Evolutionary conservation across 2,797 vertebrate genomes (phyloP).

Genomic region (Falco berigora): DNA sequence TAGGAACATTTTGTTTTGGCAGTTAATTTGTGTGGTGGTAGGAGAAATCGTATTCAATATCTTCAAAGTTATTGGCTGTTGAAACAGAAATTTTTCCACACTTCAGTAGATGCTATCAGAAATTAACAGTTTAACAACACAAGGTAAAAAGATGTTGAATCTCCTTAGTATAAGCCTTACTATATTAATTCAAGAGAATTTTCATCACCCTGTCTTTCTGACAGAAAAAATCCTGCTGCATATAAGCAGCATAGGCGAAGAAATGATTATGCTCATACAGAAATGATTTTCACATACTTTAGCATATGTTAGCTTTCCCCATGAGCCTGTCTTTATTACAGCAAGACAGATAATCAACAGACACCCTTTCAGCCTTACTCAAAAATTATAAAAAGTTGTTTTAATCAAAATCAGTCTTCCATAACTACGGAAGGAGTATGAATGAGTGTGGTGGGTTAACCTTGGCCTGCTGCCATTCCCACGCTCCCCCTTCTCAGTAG

Average conservation of each 20-base stretch:
- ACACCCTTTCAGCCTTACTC: background rate
- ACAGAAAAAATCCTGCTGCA: background rate
- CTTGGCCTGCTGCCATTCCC: background rate
- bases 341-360: background rate
- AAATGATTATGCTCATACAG: background rate
- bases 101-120: background rate
- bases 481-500: background rate
- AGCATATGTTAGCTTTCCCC: background rate
- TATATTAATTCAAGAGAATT: background rate
- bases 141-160: background rate
- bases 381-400: background rate
- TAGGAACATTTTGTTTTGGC: background rate
- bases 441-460: background rate
- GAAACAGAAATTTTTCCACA: background rate
- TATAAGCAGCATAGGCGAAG: background rate
- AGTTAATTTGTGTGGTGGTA: background rate
- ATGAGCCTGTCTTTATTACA: background rate
- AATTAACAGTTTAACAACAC: background rate
- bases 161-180: background rate
- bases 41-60: background rate
- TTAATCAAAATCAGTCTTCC: conserved; percentile 16
- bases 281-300: background rate
- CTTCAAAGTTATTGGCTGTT: background rate
- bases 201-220: background rate
- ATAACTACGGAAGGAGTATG: background rate